Conservation (phyloP, 2,797 vertebrate species). For the Staurois parvus region DNA sequence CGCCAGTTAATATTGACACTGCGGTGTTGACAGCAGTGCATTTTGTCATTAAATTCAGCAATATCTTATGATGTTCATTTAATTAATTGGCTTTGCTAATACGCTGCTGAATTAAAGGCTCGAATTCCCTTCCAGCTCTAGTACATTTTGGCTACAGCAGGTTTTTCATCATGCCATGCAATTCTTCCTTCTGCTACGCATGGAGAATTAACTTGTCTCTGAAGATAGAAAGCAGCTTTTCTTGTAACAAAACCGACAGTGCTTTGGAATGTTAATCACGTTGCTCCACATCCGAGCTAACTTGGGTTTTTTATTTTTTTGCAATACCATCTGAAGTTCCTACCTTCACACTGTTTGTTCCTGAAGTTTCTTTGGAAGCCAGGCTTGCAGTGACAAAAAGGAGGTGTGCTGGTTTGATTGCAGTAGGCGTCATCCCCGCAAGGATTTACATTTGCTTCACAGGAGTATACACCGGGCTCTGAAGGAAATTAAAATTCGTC, state of each 20-base stretch:
- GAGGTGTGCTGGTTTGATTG: conserved; percentile 89
- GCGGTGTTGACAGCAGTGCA: conserved; percentile 1
- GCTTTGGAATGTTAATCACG: conserved; percentile 32
- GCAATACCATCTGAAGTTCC: conserved; percentile 23
- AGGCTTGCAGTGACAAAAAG: conserved; percentile 91
- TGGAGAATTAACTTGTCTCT: conserved; percentile 39
- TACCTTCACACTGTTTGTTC: conserved; percentile 94
- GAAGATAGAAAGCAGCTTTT: background rate
- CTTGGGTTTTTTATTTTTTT: background rate
- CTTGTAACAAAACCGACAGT: background rate
- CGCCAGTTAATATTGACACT: background rate
- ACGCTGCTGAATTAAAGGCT: conserved; percentile 45
- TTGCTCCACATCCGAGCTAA: conserved; percentile 10
- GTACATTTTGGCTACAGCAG: conserved; percentile 33
- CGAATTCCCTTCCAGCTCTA: conserved; percentile 14
- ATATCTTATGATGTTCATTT: conserved; percentile 56
- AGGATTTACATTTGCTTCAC: conserved; percentile 89
- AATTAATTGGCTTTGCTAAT: conserved; percentile 65
- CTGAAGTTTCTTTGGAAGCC: conserved; percentile 93
- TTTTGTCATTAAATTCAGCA: conserved; percentile 17
- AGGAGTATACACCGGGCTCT: conserved; percentile 81
- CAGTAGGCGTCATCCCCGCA: conserved; percentile 96
- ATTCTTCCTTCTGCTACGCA: conserved; percentile 40
- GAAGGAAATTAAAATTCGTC: conserved; percentile 42
- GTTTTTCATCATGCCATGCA: conserved; percentile 28